These are phyloP conservation scores for Ranitomeya imitator DNA, from an alignment of 2,113 vertebrate genomes.

Conservation along the genomic window DNA sequence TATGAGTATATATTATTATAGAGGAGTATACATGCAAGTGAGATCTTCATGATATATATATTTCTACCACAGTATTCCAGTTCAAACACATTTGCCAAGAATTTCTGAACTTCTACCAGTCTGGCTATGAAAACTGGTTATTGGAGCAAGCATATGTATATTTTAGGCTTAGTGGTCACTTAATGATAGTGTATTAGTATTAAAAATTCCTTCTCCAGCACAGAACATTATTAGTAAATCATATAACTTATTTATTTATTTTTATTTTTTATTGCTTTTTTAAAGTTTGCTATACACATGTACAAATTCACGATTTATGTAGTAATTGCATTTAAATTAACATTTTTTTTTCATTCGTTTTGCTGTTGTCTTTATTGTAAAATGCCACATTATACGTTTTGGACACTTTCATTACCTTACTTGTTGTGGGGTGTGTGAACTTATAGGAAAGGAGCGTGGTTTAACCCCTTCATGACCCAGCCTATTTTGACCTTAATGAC, in stretches of 20 bases:
- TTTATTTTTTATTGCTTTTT: not conserved
- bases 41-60: no score
- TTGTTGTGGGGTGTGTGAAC: no score
- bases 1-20: no score
- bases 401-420: no score
- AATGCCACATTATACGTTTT: not conserved
- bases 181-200: not conserved
- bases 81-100: not conserved
- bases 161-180: not conserved
- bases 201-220: not conserved
- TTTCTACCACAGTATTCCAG: no score
- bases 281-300: not conserved
- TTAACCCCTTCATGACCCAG: no score
- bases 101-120: not conserved
- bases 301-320: not conserved
- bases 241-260: no score
- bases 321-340: not conserved
- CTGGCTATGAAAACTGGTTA: not conserved
- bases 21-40: no score
- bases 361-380: not conserved
- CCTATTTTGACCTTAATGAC: no score
- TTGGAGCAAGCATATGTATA: not conserved
- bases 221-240: no score
- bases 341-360: no score
- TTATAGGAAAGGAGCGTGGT: no score